Evolutionary conservation across 2,797 vertebrate species (phyloP).

Genomic region (Erithacus rubecula): DNA sequence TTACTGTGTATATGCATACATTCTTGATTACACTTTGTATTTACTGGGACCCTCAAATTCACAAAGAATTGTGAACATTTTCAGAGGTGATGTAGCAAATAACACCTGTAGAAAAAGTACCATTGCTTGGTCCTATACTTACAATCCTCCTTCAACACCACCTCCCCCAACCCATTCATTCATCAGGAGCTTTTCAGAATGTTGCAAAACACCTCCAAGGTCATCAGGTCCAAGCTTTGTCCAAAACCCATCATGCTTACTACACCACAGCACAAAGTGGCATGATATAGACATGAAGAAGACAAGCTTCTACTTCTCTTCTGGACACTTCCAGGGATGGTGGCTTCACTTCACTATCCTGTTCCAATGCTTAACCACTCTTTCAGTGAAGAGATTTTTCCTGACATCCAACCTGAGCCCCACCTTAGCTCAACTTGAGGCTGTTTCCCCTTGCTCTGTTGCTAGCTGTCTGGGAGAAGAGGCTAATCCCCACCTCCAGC

Average conservation of each 20-base stretch:
- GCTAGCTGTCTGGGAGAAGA: background rate
- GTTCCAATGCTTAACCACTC: background rate
- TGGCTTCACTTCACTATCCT: background rate
- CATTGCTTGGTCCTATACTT: background rate
- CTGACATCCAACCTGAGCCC: background rate
- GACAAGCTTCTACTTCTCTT: too few species aligned
- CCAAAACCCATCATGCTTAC: fast-evolving
- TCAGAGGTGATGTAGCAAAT: background rate
- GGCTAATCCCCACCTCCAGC: too few species aligned
- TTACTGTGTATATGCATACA: background rate
- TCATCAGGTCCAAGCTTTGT: background rate
- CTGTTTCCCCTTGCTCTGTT: background rate
- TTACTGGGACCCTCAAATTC: background rate
- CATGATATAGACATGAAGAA: too few species aligned
- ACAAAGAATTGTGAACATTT: background rate
- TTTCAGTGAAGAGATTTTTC: background rate
- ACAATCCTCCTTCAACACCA: background rate
- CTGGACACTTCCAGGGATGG: background rate
- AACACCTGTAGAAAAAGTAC: background rate
- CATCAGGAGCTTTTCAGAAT: background rate
- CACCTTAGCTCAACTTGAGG: background rate
- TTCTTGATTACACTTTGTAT: background rate
- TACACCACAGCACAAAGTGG: fast-evolving
- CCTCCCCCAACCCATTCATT: background rate
- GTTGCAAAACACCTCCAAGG: background rate